phyloP scores from a whole-genome alignment of 2,888 invertebrate species.

The Sicus ferrugineus region DNA sequence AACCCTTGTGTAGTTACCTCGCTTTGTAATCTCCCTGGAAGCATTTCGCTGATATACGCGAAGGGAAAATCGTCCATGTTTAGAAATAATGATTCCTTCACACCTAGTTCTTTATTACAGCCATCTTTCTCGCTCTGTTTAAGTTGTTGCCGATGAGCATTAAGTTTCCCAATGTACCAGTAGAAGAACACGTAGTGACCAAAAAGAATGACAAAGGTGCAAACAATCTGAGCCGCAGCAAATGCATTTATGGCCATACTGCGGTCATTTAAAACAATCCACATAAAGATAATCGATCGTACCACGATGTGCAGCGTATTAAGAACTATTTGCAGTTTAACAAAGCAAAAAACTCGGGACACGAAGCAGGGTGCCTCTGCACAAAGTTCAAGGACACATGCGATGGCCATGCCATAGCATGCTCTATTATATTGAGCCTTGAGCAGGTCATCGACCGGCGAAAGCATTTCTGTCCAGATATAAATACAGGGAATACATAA shows the following conservation, averaged over 20 bases:
- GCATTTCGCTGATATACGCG: constrained; percentile 74
- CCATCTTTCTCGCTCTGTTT: constrained; percentile 24
- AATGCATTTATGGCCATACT: constrained; percentile 84
- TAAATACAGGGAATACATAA: constrained; percentile 79
- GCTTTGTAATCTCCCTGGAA: constrained; percentile 73
- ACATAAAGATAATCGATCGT: constrained; percentile 80
- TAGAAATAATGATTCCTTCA: constrained; percentile 49
- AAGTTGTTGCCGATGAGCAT: constrained; percentile 38
- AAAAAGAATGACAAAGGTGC: constrained; percentile 72
- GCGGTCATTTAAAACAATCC: constrained; percentile 77
- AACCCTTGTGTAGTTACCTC: too few species aligned
- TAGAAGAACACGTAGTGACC: constrained; percentile 81
- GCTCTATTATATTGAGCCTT: constrained; percentile 73
- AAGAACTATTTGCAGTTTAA: constrained; percentile 83
- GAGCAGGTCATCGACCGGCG: constrained; percentile 73
- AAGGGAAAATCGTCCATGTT: constrained; percentile 85
- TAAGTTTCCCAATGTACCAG: constrained; percentile 71
- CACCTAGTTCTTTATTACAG: constrained; percentile 11
- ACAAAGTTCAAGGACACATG: constrained; percentile 85
- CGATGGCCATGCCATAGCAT: constrained; percentile 82
- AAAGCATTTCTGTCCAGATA: constrained; percentile 83
- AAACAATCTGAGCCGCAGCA: constrained; percentile 84
- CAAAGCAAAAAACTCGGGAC: constrained; percentile 89
- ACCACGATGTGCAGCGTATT: constrained; percentile 81
- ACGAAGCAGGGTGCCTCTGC: constrained; percentile 85